Percentiles rank a stretch among this genome's conserved stretches.
phyloP scores from a whole-genome alignment of 1,140 invertebrate species.

The Drosophila nebulosa region DNA sequence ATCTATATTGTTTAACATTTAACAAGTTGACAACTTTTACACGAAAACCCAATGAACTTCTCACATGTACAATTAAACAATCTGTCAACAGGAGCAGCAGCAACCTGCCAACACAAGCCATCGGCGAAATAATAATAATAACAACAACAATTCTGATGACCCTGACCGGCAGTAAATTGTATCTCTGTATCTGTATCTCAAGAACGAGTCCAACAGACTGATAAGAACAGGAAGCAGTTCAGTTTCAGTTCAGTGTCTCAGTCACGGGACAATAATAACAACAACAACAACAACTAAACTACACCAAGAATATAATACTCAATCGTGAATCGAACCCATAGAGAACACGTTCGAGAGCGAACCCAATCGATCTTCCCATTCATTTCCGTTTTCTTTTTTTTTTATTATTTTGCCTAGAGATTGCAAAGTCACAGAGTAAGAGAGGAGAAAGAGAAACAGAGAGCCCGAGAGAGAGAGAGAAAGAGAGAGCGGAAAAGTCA shows the following conservation, averaged over 20 bases:
- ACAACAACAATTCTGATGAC: constrained; percentile 21
- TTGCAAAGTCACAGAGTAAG: too few species aligned
- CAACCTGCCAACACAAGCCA: constrained; percentile 3
- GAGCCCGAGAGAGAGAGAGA: background rate
- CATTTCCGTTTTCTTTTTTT: constrained; percentile 67
- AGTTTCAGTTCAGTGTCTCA: constrained; percentile 11
- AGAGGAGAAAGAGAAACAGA: background rate
- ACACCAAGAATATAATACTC: constrained; percentile 8
- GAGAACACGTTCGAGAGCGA: constrained; percentile 58
- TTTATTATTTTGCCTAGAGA: constrained; percentile 40
- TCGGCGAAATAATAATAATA: background rate
- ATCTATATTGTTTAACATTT: background rate
- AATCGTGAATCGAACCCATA: constrained; percentile 37
- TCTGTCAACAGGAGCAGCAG: constrained; percentile 42
- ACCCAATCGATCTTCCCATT: constrained; percentile 47
- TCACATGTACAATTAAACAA: constrained; percentile 39
- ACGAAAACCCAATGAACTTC: constrained; percentile 23
- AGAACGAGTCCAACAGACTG: constrained; percentile 23
- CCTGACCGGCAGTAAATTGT: constrained; percentile 34
- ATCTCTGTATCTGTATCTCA: background rate
- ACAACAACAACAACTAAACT: too few species aligned
- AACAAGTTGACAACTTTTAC: background rate
- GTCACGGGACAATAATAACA: constrained; percentile 4
- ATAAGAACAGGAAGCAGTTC: constrained; percentile 64
- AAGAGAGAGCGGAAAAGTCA: constrained; percentile 31